phyloP scores from a whole-genome alignment of 2,888 invertebrate genomes.

The Steinernema hermaphroditum region DNA sequence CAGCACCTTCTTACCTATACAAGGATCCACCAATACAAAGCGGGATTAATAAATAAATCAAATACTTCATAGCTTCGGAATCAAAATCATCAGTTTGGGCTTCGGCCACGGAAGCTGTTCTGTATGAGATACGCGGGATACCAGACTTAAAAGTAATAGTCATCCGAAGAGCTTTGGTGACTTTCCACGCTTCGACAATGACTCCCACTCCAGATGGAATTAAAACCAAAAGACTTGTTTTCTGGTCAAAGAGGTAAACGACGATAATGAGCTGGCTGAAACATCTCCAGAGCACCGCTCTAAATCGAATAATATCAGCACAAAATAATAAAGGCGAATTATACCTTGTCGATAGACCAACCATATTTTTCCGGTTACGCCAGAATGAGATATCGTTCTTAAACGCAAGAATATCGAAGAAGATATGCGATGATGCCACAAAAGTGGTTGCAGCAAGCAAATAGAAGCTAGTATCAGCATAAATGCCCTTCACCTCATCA shows the following conservation, averaged over 20 bases:
- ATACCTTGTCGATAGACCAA: constrained; percentile 77
- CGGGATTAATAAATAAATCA: constrained; percentile 86
- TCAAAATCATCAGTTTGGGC: constrained; percentile 82
- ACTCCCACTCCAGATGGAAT: constrained; percentile 84
- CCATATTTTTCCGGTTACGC: constrained; percentile 82
- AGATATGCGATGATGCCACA: constrained; percentile 87
- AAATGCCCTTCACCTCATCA: constrained; percentile 84
- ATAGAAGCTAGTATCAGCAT: constrained; percentile 91
- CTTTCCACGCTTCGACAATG: constrained; percentile 86
- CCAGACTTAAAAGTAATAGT: constrained; percentile 42
- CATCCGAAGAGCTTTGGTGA: constrained; percentile 83
- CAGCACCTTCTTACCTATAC: constrained; percentile 71
- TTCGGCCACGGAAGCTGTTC: constrained; percentile 74
- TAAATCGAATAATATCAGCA: constrained; percentile 41
- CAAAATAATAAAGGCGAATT: background rate
- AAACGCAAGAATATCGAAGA: constrained; percentile 94
- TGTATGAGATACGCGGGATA: constrained; percentile 64
- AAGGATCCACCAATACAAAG: constrained; percentile 82
- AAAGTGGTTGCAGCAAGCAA: constrained; percentile 81
- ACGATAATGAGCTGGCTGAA: constrained; percentile 89
- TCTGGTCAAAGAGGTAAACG: constrained; percentile 86
- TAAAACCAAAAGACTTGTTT: constrained; percentile 84
- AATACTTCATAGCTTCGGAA: constrained; percentile 85
- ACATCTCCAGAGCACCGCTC: constrained; percentile 82
- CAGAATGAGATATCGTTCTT: constrained; percentile 95